phyloP scores from a whole-genome alignment of 2,888 invertebrate species.

The Yponomeuta cagnagella region DNA sequence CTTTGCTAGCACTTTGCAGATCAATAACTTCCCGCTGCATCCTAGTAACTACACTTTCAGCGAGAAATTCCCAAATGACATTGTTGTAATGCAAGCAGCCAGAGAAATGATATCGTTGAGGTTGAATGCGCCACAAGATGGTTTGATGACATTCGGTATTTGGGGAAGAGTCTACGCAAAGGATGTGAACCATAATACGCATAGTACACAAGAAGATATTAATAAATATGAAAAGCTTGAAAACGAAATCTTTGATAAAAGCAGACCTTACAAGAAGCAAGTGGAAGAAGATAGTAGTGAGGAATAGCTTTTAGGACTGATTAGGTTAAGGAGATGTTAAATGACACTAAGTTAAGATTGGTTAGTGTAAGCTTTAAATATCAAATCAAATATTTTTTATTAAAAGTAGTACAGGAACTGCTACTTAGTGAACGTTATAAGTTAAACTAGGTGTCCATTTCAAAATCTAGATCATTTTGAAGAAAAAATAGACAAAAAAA shows the following conservation, averaged over 20 bases:
- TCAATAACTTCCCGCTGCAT: constrained; percentile 64
- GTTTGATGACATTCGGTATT: constrained; percentile 64
- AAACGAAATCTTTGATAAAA: constrained; percentile 31
- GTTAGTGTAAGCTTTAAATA: too few relatives aligned
- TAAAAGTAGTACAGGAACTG: too few relatives aligned
- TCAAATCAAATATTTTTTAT: too few relatives aligned
- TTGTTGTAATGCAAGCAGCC: constrained; percentile 10
- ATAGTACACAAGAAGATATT: constrained; percentile 37
- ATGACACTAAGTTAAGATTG: background rate
- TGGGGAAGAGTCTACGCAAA: constrained; percentile 64
- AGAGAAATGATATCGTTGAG: constrained; percentile 34
- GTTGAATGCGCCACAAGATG: constrained; percentile 48
- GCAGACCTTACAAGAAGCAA: background rate
- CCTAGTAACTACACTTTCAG: constrained; percentile 43
- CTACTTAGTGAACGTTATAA: too few relatives aligned
- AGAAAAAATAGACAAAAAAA: too few relatives aligned
- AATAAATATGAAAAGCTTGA: constrained; percentile 39
- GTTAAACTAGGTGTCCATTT: too few relatives aligned
- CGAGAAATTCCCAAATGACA: constrained; percentile 21
- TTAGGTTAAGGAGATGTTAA: background rate
- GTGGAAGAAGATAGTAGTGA: background rate
- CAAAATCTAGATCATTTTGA: too few relatives aligned
- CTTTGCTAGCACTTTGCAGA: constrained; percentile 66
- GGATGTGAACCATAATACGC: constrained; percentile 52
- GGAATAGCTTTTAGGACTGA: too few relatives aligned